These are phyloP conservation scores for Chrysocyon brachyurus DNA, from an alignment of 2,797 vertebrate genomes.

Conservation along the genomic window DNA sequence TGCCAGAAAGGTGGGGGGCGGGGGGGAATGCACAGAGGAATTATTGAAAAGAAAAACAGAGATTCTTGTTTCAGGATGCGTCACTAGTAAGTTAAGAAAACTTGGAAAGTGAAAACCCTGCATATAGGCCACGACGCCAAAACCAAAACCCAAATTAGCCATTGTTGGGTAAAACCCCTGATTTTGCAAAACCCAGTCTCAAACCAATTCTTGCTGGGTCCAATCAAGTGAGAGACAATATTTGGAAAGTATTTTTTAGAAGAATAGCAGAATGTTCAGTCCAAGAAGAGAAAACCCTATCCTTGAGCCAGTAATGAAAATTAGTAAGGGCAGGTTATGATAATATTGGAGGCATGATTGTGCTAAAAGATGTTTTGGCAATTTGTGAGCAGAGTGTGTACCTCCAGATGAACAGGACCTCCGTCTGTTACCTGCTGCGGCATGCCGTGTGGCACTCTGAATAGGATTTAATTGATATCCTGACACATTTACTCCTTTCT, in stretches of 20 bases:
- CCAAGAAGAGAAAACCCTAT: neutral
- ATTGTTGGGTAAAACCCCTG: constrained; percentile 76
- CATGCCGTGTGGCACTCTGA: neutral
- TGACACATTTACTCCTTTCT: neutral
- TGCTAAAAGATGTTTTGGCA: neutral
- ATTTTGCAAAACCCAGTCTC: constrained; percentile 77
- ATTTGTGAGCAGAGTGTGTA: neutral
- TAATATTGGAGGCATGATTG: neutral
- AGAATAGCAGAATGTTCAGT: constrained; percentile 20
- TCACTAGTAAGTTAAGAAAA: constrained; percentile 77
- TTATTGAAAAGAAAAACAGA: constrained; percentile 74
- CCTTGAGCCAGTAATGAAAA: neutral
- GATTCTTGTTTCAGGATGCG: constrained; percentile 68
- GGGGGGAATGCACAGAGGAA: neutral
- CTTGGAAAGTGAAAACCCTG: constrained; percentile 77
- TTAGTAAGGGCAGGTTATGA: neutral
- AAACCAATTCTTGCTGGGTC: constrained; percentile 58
- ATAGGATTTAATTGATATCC: neutral
- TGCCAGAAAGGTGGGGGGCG: neutral
- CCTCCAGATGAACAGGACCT: neutral
- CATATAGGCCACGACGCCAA: neutral
- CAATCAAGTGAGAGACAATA: constrained; percentile 50
- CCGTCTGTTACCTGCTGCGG: neutral
- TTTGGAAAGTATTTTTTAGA: constrained; percentile 62
- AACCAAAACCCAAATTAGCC: constrained; percentile 74